Conservation (phyloP, 2,797 vertebrate species). For the Aeoliscus strigatus region DNA sequence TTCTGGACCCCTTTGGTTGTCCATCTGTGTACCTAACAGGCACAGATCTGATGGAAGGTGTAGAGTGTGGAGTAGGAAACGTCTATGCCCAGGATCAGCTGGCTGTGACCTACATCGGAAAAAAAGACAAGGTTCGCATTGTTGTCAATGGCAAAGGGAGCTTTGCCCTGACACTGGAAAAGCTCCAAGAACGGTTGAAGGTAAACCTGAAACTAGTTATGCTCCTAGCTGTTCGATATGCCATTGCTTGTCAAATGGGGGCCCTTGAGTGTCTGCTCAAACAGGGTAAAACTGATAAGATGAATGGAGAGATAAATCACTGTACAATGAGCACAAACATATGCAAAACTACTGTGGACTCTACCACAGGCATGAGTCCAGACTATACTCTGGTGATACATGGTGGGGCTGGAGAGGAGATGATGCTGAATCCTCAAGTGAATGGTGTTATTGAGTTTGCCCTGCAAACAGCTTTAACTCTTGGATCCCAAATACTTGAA, state of each 20-base stretch:
- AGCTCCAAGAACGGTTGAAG: slow-evolving; percentile 65
- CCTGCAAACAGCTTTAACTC: slow-evolving; percentile 66
- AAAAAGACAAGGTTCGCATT: slow-evolving; percentile 68
- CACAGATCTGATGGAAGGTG: slow-evolving; percentile 70
- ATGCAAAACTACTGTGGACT: slow-evolving; percentile 11
- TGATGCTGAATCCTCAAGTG: slow-evolving; percentile 67
- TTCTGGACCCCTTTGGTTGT: slow-evolving; percentile 74
- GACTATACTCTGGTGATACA: slow-evolving; percentile 73
- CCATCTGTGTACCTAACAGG: slow-evolving; percentile 80
- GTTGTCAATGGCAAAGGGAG: slow-evolving; percentile 75
- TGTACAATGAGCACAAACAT: slow-evolving; percentile 14
- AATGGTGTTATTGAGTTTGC: slow-evolving; percentile 72
- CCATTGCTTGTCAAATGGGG: slow-evolving; percentile 74
- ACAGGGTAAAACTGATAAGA: slow-evolving; percentile 37
- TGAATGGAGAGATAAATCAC: slow-evolving; percentile 31
- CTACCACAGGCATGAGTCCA: slow-evolving; percentile 21
- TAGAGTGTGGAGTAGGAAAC: slow-evolving; percentile 78
- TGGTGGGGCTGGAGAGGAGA: slow-evolving; percentile 76
- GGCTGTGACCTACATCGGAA: slow-evolving; percentile 77
- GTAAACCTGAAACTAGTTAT: slow-evolving; percentile 68
- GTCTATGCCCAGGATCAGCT: slow-evolving; percentile 78
- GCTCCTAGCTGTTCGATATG: slow-evolving; percentile 73
- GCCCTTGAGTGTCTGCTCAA: slow-evolving; percentile 67
- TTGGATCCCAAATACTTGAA: slow-evolving; percentile 68
- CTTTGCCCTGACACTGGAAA: slow-evolving; percentile 62